Evolutionary conservation across 1,140 invertebrate species (phyloP).

Genomic region (Drosophila parvula): DNA sequence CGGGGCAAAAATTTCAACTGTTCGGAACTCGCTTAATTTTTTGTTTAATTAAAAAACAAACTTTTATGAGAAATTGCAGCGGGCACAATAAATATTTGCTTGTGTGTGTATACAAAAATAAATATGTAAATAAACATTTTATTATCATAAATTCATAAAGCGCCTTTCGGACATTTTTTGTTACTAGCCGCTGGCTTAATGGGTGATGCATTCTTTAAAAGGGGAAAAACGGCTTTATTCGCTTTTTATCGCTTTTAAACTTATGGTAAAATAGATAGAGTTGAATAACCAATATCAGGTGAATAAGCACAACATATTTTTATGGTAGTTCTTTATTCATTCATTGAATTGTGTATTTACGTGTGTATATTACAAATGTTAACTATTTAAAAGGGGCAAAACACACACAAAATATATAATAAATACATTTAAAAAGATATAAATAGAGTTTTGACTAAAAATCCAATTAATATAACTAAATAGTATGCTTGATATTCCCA

Average conservation of each 20-base stretch:
- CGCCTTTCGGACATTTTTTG: slow-evolving; percentile 54
- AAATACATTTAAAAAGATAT: not conserved
- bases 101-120: slow-evolving; percentile 16
- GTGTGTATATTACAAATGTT: no score
- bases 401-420: not conserved
- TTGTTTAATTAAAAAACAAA: slow-evolving; percentile 36
- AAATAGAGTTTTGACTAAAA: not conserved
- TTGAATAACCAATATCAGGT: not conserved
- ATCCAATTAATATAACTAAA: not conserved
- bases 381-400: not conserved
- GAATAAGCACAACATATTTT: not conserved
- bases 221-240: slow-evolving; percentile 9
- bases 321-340: not conserved
- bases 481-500: no score
- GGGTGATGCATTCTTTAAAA: not conserved
- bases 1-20: slow-evolving; percentile 50
- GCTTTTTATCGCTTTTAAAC: not conserved
- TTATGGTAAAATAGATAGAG: not conserved
- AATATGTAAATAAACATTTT: slow-evolving; percentile 46
- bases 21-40: slow-evolving; percentile 40
- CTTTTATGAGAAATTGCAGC: slow-evolving; percentile 57
- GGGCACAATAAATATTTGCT: slow-evolving; percentile 59
- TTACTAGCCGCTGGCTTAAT: slow-evolving; percentile 25
- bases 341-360: not conserved
- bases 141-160: slow-evolving; percentile 69